Evolutionary conservation across 1,140 invertebrate genomes (phyloP).

Genomic region (Archivesica marissinica): DNA sequence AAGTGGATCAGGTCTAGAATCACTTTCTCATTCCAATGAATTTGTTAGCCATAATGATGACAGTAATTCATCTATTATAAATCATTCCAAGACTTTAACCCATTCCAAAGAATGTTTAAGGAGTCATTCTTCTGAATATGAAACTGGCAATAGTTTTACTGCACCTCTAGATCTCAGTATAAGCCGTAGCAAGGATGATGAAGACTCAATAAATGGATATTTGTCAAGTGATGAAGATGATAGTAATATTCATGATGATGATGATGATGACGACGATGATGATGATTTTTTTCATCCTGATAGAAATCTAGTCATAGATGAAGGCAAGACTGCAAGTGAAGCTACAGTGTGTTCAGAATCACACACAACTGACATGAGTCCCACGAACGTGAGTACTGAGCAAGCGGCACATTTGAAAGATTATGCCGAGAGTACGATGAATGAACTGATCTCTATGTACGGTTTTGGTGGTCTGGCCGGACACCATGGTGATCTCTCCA

Average conservation of each 20-base stretch:
- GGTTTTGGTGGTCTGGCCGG: conserved; percentile 81
- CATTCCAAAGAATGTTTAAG: conserved; percentile 43
- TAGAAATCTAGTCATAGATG: conserved; percentile 42
- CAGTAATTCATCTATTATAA: conserved; percentile 13
- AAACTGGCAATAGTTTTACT: neutral
- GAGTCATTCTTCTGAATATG: conserved; percentile 1
- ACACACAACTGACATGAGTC: neutral
- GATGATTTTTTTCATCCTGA: conserved; percentile 50
- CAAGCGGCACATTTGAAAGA: conserved; percentile 86
- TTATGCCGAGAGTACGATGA: conserved; percentile 91
- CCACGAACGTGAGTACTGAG: conserved; percentile 15
- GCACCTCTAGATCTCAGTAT: conserved; percentile 71
- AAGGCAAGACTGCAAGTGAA: neutral
- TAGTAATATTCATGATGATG: neutral
- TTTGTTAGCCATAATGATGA: conserved; percentile 2
- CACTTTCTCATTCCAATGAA: conserved; percentile 34
- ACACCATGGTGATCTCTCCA: conserved; percentile 16
- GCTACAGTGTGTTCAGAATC: neutral
- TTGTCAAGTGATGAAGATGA: conserved; percentile 43
- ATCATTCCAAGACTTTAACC: conserved; percentile 14
- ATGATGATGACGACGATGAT: conserved; percentile 33
- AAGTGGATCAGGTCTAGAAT: conserved; percentile 10
- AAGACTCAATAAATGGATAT: conserved; percentile 38
- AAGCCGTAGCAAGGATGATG: conserved; percentile 33
- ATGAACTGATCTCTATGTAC: conserved; percentile 90